Conservation (phyloP, 2,888 invertebrate species). For the Andrena marginata region DNA sequence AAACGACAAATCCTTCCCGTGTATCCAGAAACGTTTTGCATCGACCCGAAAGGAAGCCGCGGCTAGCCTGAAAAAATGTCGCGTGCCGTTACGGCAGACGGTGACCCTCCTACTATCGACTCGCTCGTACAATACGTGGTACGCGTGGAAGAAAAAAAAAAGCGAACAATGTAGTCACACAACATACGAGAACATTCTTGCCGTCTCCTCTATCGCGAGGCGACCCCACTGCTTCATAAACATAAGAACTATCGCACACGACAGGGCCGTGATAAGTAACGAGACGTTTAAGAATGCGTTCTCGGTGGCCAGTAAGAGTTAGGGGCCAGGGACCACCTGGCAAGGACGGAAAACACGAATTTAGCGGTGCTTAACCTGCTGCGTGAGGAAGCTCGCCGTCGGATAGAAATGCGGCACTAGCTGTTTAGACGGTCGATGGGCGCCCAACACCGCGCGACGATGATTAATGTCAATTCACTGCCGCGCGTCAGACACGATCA, state of each 20-base stretch:
- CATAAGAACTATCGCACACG: slow-evolving; percentile 22
- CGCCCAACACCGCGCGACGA: slow-evolving; percentile 67
- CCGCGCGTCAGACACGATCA: slow-evolving; percentile 69
- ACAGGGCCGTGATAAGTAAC: neutral
- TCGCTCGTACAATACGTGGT: slow-evolving; percentile 18
- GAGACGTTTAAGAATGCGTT: slow-evolving; percentile 26
- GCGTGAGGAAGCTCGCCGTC: slow-evolving; percentile 64
- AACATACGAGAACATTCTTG: slow-evolving; percentile 11
- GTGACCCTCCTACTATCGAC: slow-evolving; percentile 21
- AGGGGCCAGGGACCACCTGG: slow-evolving; percentile 52
- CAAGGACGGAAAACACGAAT: slow-evolving; percentile 53
- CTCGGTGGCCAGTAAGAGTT: slow-evolving; percentile 22
- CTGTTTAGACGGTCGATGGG: slow-evolving; percentile 60
- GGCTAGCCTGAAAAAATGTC: slow-evolving; percentile 9
- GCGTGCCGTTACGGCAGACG: slow-evolving; percentile 1
- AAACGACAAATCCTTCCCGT: slow-evolving; percentile 31
- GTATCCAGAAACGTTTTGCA: neutral
- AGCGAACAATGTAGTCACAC: slow-evolving; percentile 31
- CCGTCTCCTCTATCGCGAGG: neutral
- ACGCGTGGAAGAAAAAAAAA: slow-evolving; percentile 7
- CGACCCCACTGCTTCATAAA: slow-evolving; percentile 23
- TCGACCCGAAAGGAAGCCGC: slow-evolving; percentile 1
- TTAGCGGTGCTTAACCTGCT: slow-evolving; percentile 68
- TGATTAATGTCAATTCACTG: slow-evolving; percentile 73
- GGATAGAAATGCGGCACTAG: slow-evolving; percentile 65